Conservation (phyloP, 2,797 vertebrate genomes). For the Toxotes lorentzi region DNA sequence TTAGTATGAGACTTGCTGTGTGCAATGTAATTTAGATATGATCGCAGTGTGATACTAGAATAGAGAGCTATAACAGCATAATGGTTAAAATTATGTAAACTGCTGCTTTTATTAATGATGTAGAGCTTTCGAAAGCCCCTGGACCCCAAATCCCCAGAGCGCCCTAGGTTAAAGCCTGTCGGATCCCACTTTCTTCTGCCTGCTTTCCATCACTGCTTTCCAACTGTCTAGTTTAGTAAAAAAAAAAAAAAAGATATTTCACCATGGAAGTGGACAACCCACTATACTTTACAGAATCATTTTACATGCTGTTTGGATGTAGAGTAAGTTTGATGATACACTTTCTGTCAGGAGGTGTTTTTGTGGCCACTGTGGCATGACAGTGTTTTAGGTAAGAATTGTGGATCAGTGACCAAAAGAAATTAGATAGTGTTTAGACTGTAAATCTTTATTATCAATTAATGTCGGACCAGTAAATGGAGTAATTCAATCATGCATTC, state of each 20-base stretch:
- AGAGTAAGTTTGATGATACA: slow-evolving; percentile 11
- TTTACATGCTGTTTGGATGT: not conserved
- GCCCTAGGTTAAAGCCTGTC: slow-evolving; percentile 25
- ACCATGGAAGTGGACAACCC: slow-evolving; percentile 5
- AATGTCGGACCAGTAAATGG: not conserved
- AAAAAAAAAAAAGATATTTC: not conserved
- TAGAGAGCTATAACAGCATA: not conserved
- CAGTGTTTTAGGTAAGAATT: not conserved
- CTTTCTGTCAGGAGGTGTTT: not conserved
- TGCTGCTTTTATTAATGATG: slow-evolving; percentile 40
- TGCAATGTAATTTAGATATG: not conserved
- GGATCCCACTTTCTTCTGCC: slow-evolving; percentile 8
- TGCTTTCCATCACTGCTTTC: slow-evolving; percentile 25
- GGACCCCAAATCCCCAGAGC: slow-evolving; percentile 18
- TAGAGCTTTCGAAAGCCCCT: slow-evolving; percentile 21
- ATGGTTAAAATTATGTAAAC: slow-evolving; percentile 25
- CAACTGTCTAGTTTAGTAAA: slow-evolving; percentile 4
- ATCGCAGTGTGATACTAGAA: slow-evolving; percentile 9
- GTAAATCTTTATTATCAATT: slow-evolving; percentile 1
- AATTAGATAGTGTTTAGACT: not conserved
- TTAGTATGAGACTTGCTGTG: slow-evolving; percentile 4
- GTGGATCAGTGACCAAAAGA: not conserved
- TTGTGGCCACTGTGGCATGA: not conserved
- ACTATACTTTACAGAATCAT: not conserved
- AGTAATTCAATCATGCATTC: slow-evolving; percentile 2